Percentiles rank a stretch among this genome's conserved stretches.
Conservation (phyloP, 1,140 invertebrate genomes). For the Hestina assimilis region DNA sequence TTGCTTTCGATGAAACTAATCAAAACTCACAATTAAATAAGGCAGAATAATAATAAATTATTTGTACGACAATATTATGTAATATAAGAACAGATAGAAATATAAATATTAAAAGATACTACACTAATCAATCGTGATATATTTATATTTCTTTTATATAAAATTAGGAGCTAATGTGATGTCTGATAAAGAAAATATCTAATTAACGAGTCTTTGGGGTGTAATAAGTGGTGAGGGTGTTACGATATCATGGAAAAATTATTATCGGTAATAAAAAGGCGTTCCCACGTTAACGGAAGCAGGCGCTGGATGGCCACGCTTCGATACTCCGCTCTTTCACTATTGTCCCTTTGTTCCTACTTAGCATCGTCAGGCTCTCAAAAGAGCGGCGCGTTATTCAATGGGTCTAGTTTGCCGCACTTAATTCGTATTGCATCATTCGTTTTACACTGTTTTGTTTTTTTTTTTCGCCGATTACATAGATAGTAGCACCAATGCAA, state of each 20-base stretch:
- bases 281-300: constrained; percentile 70
- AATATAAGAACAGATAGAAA: too few species aligned
- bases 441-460: constrained; percentile 50
- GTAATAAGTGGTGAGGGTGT: constrained; percentile 19
- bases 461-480: neutral
- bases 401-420: constrained; percentile 58
- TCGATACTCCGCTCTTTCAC: constrained; percentile 62
- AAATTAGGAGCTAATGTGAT: neutral
- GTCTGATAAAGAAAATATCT: neutral
- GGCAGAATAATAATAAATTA: neutral
- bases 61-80: neutral
- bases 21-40: neutral
- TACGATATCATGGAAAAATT: constrained; percentile 31
- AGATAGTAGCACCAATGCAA: neutral
- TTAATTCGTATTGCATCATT: constrained; percentile 64
- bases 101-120: too few species aligned
- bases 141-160: neutral
- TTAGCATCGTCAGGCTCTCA: constrained; percentile 53
- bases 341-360: constrained; percentile 68
- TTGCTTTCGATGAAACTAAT: neutral
- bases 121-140: too few species aligned
- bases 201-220: constrained; percentile 1
- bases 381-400: constrained; percentile 57
- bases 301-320: constrained; percentile 60
- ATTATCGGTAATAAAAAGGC: constrained; percentile 53